phyloP scores from a whole-genome alignment of 2,888 invertebrate genomes.

The Flexamia atlantica region DNA sequence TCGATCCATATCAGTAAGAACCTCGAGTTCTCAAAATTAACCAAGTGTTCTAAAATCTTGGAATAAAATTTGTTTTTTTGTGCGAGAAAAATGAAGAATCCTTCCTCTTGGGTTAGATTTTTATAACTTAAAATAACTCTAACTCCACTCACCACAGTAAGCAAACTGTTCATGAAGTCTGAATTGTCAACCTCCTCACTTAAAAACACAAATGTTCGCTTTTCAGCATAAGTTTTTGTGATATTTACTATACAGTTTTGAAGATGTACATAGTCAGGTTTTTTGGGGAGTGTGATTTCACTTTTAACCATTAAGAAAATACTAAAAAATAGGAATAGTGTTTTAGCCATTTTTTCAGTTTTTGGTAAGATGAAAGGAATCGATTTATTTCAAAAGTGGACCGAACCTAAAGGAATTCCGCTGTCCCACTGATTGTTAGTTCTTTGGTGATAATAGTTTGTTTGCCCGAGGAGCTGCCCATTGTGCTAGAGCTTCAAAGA shows the following conservation, averaged over 20 bases:
- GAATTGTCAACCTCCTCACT: slow-evolving; percentile 59
- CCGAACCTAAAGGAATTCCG: not conserved
- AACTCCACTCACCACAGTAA: slow-evolving; percentile 34
- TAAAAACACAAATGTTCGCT: slow-evolving; percentile 52
- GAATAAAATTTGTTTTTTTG: slow-evolving; percentile 59
- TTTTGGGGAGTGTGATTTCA: not conserved
- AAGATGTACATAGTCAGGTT: not conserved
- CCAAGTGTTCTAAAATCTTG: slow-evolving; percentile 59
- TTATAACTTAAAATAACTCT: slow-evolving; percentile 55
- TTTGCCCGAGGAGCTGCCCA: not conserved
- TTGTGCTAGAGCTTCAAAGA: slow-evolving; percentile 2
- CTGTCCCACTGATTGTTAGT: not conserved
- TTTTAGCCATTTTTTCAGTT: not conserved
- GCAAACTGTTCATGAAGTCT: slow-evolving; percentile 48
- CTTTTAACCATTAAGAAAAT: not conserved
- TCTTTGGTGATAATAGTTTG: not conserved
- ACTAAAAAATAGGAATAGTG: not conserved
- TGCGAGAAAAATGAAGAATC: slow-evolving; percentile 60
- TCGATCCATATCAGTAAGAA: slow-evolving; percentile 61
- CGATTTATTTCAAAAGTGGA: not conserved
- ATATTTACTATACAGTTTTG: slow-evolving; percentile 48
- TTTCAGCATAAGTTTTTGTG: slow-evolving; percentile 48
- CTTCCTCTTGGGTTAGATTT: slow-evolving; percentile 61
- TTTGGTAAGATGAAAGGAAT: not conserved
- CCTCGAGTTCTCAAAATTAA: slow-evolving; percentile 52